Conservation (phyloP, 2,797 vertebrate species). For the Dryobates pubescens region DNA sequence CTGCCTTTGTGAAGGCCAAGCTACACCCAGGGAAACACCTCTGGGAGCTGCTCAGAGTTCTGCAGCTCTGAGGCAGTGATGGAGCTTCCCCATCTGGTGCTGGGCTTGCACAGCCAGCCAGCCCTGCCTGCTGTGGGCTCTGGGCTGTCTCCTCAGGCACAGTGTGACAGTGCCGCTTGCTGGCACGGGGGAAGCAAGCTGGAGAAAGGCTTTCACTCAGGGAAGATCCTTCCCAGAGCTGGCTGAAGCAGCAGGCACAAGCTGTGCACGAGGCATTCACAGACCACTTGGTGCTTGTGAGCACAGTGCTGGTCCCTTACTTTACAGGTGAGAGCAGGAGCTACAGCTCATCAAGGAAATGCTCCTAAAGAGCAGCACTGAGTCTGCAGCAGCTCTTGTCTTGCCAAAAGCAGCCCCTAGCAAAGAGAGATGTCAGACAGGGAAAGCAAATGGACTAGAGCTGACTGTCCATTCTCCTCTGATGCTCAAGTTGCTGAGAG, state of each 20-base stretch:
- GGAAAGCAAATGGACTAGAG: background rate
- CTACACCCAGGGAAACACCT: background rate
- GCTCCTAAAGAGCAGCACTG: background rate
- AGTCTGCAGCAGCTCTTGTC: background rate
- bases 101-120: background rate
- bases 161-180: background rate
- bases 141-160: background rate
- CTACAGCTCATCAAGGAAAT: background rate
- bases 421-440: background rate
- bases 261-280: background rate
- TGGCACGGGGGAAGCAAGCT: background rate
- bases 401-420: background rate
- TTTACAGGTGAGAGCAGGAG: background rate
- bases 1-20: background rate
- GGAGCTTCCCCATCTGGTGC: background rate
- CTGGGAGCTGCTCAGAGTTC: background rate
- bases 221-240: background rate
- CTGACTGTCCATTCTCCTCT: background rate
- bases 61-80: background rate
- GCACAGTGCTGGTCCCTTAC: no score
- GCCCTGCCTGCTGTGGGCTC: background rate
- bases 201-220: background rate
- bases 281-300: no score
- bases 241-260: background rate
- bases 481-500: background rate